Conservation (phyloP, 1,140 invertebrate species). For the Ceratoteleas bidentatus region DNA sequence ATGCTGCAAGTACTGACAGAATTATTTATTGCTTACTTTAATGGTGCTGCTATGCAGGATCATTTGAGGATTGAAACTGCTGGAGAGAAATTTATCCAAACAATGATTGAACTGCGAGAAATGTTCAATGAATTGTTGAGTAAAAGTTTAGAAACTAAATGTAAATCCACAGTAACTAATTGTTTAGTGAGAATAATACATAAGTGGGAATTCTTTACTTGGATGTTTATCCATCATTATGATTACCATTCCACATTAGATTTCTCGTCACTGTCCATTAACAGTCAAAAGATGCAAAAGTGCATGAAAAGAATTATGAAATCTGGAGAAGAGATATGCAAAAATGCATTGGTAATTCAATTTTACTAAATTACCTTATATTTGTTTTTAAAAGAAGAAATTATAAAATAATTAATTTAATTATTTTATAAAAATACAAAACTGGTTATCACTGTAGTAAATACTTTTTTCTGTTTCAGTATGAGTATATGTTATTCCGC, state of each 20-base stretch:
- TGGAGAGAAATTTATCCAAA: constrained; percentile 65
- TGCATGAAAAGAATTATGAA: constrained; percentile 61
- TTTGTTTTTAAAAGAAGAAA: too few species aligned
- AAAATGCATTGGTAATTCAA: constrained; percentile 62
- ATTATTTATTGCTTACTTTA: constrained; percentile 64
- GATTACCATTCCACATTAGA: constrained; percentile 48
- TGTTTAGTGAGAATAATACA: constrained; percentile 63
- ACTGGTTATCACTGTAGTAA: neutral
- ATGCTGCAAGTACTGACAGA: constrained; percentile 62
- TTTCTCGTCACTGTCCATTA: constrained; percentile 28
- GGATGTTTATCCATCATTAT: constrained; percentile 21
- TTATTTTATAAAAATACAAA: too few species aligned
- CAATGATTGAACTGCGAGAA: constrained; percentile 62
- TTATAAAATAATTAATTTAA: too few species aligned
- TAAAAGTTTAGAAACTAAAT: constrained; percentile 38
- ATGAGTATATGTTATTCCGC: constrained; percentile 67
- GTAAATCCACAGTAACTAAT: constrained; percentile 42
- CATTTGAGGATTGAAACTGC: constrained; percentile 44
- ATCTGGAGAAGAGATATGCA: constrained; percentile 51
- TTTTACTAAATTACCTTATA: too few species aligned
- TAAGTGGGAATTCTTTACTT: constrained; percentile 24
- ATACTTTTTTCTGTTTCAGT: constrained; percentile 65
- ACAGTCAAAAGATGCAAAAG: constrained; percentile 52
- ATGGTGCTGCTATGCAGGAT: constrained; percentile 66
- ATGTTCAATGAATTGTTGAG: constrained; percentile 58